Conservation (phyloP, 2,113 vertebrate genomes). For the Fukomys damarensis region DNA sequence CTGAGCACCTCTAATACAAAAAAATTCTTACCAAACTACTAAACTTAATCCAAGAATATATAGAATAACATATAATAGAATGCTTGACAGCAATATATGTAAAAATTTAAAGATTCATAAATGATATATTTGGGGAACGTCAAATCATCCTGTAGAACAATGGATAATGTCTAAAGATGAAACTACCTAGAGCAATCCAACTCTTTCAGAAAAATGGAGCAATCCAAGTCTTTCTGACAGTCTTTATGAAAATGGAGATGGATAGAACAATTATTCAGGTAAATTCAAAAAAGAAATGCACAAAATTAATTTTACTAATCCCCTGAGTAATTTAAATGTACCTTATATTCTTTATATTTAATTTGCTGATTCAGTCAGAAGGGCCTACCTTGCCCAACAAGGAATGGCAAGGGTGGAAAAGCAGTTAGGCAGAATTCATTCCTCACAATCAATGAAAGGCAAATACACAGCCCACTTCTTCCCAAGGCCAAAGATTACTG, state of each 20-base stretch:
- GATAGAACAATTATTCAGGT: background rate
- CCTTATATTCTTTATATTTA: background rate
- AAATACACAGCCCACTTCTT: background rate
- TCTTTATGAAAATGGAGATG: background rate
- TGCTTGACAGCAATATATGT: background rate
- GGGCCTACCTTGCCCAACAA: background rate
- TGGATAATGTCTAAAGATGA: background rate
- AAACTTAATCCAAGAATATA: background rate
- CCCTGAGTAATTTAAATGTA: background rate
- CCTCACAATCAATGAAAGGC: background rate
- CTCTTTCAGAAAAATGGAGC: too few relatives aligned
- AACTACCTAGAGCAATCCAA: background rate
- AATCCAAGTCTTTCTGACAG: too few relatives aligned
- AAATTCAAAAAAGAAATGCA: background rate
- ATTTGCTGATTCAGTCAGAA: background rate
- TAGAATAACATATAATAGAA: background rate
- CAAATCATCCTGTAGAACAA: background rate
- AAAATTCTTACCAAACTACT: background rate
- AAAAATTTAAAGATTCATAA: background rate
- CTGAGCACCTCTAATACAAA: too few relatives aligned
- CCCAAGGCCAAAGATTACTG: background rate
- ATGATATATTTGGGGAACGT: background rate
- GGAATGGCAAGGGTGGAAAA: background rate
- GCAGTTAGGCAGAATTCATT: background rate
- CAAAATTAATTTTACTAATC: background rate